These are phyloP conservation scores for Palaemon carinicauda DNA, from an alignment of 1,140 invertebrate genomes.

Conservation along the genomic window DNA sequence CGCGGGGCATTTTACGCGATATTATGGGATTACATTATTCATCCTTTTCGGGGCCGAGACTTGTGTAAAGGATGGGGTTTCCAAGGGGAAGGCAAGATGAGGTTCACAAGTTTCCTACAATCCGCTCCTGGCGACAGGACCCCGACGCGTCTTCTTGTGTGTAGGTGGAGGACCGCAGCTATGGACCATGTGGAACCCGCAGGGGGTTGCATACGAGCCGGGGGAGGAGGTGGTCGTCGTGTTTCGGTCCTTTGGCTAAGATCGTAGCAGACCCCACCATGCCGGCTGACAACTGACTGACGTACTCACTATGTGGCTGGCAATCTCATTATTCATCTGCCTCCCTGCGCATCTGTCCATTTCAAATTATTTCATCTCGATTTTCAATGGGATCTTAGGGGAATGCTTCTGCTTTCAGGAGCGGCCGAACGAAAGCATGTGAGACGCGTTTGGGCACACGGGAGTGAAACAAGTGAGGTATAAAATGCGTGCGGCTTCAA, in stretches of 20 bases:
- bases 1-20: conserved; percentile 22
- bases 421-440: conserved; percentile 27
- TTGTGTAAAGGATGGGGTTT: neutral
- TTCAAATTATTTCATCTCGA: conserved; percentile 27
- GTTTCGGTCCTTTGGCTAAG: neutral
- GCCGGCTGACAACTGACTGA: conserved; percentile 47
- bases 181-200: neutral
- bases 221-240: neutral
- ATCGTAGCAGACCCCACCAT: too few species aligned
- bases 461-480: conserved; percentile 46
- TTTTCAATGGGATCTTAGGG: neutral
- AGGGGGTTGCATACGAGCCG: neutral
- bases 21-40: conserved; percentile 29
- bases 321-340: conserved; percentile 52
- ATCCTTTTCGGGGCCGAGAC: conserved; percentile 1
- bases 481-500: conserved; percentile 53
- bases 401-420: neutral
- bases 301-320: conserved; percentile 51
- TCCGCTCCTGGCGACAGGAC: neutral
- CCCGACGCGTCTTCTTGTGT: neutral
- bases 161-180: neutral
- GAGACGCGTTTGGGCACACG: conserved; percentile 1
- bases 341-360: conserved; percentile 1
- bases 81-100: neutral
- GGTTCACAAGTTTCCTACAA: neutral